phyloP scores from a whole-genome alignment of 1,140 invertebrate species.

The Notospermus geniculatus region DNA sequence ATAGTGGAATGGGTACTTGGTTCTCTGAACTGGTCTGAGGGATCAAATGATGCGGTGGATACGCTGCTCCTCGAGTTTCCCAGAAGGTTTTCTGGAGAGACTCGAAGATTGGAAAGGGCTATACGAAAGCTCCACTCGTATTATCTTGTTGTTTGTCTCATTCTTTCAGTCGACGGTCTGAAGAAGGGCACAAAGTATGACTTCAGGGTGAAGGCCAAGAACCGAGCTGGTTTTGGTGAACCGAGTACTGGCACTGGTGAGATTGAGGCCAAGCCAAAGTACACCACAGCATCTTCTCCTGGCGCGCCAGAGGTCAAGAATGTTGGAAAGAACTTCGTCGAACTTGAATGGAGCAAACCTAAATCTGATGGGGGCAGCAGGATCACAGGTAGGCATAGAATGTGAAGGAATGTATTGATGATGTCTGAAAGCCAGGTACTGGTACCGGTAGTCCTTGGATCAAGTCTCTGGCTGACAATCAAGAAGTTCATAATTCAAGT shows the following conservation, averaged over 20 bases:
- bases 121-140: too few relatives aligned
- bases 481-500: too few relatives aligned
- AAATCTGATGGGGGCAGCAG: constrained; percentile 89
- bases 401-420: background rate
- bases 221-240: constrained; percentile 90
- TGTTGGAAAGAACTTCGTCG: constrained; percentile 75
- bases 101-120: too few relatives aligned
- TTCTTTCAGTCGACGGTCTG: constrained; percentile 80
- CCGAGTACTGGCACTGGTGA: constrained; percentile 86
- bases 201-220: constrained; percentile 93
- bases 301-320: constrained; percentile 74
- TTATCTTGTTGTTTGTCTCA: constrained; percentile 57
- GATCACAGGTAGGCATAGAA: constrained; percentile 67
- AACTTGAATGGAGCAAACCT: constrained; percentile 85
- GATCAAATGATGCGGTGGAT: too few relatives aligned
- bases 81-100: too few relatives aligned
- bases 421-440: background rate
- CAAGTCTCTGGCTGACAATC: too few relatives aligned
- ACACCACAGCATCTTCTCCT: constrained; percentile 64
- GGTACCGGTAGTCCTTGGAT: too few relatives aligned
- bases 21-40: too few relatives aligned
- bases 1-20: too few relatives aligned
- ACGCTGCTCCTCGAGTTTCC: too few relatives aligned
- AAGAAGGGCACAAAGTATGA: constrained; percentile 95
- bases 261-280: constrained; percentile 90